Conservation (phyloP, 2,797 vertebrate species). For the Manis pentadactyla region DNA sequence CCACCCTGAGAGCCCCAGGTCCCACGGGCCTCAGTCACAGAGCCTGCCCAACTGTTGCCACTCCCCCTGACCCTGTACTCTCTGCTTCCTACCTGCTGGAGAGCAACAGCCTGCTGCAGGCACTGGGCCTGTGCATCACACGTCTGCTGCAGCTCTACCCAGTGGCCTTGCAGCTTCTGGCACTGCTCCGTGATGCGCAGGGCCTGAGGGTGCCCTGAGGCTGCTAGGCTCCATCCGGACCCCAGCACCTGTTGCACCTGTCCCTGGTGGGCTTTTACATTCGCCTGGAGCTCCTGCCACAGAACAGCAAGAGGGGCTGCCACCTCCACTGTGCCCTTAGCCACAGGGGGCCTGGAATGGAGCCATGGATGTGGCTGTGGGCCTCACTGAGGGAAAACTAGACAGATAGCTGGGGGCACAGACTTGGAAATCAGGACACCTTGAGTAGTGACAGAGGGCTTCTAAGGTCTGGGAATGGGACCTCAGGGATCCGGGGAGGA, state of each 20-base stretch:
- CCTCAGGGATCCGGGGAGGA: neutral
- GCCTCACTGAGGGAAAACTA: neutral
- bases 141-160: conserved; percentile 90
- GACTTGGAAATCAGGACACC: neutral
- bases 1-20: neutral
- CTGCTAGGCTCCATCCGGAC: conserved; percentile 87
- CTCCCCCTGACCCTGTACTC: neutral
- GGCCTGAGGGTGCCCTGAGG: conserved; percentile 84
- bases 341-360: neutral
- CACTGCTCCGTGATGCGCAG: conserved; percentile 88
- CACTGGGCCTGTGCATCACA: conserved; percentile 87
- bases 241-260: conserved; percentile 89
- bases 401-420: neutral
- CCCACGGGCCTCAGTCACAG: neutral
- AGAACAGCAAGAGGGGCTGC: neutral
- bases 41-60: neutral
- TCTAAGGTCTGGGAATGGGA: neutral
- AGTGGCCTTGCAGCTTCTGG: conserved; percentile 86
- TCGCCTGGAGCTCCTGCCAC: conserved; percentile 90
- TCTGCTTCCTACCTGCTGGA: conserved; percentile 89
- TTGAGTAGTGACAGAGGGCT: neutral
- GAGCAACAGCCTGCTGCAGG: conserved; percentile 88
- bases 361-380: neutral
- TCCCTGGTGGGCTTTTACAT: conserved; percentile 90
- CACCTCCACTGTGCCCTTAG: neutral